These are phyloP conservation scores for Parnassius mnemosyne DNA, from an alignment of 2,888 invertebrate species.

Conservation along the genomic window DNA sequence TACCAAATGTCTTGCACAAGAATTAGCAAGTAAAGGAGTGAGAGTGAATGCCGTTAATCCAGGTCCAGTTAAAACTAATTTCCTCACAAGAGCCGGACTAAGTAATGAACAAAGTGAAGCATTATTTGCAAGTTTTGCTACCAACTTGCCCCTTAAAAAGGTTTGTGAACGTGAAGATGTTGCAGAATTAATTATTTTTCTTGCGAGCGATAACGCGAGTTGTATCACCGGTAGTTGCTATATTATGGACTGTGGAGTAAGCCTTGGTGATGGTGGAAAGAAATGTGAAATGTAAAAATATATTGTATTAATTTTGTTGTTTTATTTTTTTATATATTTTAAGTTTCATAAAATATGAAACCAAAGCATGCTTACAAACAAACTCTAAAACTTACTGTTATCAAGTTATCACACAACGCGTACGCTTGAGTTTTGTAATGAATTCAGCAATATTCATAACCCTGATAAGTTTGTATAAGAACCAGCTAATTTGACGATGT, in stretches of 20 bases:
- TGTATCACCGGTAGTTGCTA: conserved; percentile 57
- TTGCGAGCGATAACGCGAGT: conserved; percentile 58
- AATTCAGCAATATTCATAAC: conserved; percentile 33
- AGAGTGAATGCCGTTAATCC: conserved; percentile 65
- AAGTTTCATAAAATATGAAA: too few relatives aligned
- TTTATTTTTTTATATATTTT: too few relatives aligned
- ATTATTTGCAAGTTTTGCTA: conserved; percentile 44
- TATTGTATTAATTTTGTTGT: neutral
- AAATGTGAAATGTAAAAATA: conserved; percentile 1
- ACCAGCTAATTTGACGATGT: conserved; percentile 48
- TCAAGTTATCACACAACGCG: conserved; percentile 6
- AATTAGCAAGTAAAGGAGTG: conserved; percentile 53
- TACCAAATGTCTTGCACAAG: conserved; percentile 60
- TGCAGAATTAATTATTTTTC: conserved; percentile 53
- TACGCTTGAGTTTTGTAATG: conserved; percentile 10
- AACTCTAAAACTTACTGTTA: neutral
- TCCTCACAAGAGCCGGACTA: conserved; percentile 55
- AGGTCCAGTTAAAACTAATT: conserved; percentile 57
- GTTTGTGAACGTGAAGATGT: conserved; percentile 51
- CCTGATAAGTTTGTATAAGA: conserved; percentile 53
- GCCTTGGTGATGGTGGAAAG: conserved; percentile 39
- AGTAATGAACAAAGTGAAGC: conserved; percentile 43
- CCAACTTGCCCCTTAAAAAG: conserved; percentile 48
- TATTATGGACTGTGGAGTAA: conserved; percentile 56
- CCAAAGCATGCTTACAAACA: neutral